Evolutionary conservation across 2,888 invertebrate genomes (phyloP), one percentile per base, ranked within the genome.

Genomic region (Lycophotia porphyrea): DNA sequence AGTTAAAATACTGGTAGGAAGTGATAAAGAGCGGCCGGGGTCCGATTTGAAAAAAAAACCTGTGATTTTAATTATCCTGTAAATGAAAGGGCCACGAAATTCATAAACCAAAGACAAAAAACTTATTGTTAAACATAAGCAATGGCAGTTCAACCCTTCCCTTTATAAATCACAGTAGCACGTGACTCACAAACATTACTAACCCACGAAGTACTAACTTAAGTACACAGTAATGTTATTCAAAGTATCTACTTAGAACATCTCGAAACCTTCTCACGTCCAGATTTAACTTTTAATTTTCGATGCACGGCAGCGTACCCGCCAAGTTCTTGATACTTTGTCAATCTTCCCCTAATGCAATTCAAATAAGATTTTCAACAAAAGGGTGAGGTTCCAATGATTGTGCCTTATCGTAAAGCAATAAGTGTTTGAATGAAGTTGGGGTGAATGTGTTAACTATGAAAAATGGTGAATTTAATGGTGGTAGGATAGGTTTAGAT

Each of bases 391-490:
- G 66, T 80, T 69, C 70, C 61, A 68, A 74, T 82, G 84, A 84
- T 78, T 83, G 80, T 76, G 76, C 74, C 82, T 88, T 88, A 88
- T 85, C 88, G 78, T 75, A 24, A 78, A 82, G 86, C 75, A 85
- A 88, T 89, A 88, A 80, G 81, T 76, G 66, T 84, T 81, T 74
- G 78, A 77, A 78, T 78, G 76, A 80, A 78, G 73, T 68, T 64
- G 71, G 88, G 88, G 90, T 88, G 90, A 82, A 88, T 88, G 88
- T 84, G 83, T 85, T 90, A 89, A 90, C 86, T 86, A 87, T 87
- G 87, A 90, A 87, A 87, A 89, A 90, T 90, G 85, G 83, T 84
- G 64, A 70, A 11, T 80, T 81, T 84, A 86, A 88, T 88, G 83
- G 84, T 85, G 83, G 82, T 80, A 63, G 74, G 82, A 86, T 84